Evolutionary conservation across 2,797 vertebrate genomes (phyloP).

Genomic region (Chelonia mydas): DNA sequence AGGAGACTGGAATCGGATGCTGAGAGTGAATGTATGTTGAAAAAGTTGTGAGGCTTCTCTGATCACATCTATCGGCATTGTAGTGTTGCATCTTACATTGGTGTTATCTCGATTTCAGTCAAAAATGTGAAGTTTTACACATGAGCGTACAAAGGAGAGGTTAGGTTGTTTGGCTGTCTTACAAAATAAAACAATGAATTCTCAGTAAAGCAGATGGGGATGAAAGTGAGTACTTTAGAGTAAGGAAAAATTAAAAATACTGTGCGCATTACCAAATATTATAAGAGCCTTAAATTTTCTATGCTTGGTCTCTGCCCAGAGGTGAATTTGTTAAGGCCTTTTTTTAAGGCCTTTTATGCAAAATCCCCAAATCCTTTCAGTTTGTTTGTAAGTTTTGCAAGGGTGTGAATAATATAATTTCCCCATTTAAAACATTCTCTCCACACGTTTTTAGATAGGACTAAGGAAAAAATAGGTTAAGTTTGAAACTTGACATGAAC

Average conservation of each 20-base stretch:
- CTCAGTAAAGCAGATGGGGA: background rate
- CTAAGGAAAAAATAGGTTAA: background rate
- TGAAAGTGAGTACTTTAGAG: background rate
- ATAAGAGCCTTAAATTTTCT: background rate
- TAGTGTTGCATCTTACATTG: background rate
- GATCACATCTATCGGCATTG: background rate
- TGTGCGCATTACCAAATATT: background rate
- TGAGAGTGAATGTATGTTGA: background rate
- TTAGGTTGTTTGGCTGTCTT: background rate
- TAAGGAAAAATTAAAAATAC: background rate
- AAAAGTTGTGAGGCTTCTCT: background rate
- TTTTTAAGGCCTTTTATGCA: background rate
- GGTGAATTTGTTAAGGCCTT: background rate
- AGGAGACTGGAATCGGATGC: background rate
- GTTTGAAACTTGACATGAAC: background rate
- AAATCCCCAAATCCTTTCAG: background rate
- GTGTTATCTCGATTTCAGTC: background rate
- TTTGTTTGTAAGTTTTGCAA: background rate
- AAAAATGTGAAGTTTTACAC: background rate
- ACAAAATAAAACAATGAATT: background rate
- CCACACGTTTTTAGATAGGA: background rate
- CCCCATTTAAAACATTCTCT: background rate
- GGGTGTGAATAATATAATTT: background rate
- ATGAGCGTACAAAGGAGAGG: accelerated
- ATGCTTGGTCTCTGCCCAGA: background rate